Evolutionary conservation across 2,888 invertebrate genomes (phyloP), one percentile per base, ranked within the genome.

Genomic region (Diarsia rubi): DNA sequence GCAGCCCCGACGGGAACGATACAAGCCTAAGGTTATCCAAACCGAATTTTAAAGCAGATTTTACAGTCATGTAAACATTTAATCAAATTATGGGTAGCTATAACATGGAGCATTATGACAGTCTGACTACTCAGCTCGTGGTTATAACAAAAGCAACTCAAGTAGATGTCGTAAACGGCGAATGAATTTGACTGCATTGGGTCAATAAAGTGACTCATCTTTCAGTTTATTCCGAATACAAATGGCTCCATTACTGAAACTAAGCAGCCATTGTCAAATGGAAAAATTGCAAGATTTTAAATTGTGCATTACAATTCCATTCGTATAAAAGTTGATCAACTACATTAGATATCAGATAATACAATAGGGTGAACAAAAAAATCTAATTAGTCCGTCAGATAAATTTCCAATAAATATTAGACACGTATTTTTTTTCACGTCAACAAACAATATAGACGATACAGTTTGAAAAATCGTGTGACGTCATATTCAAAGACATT

Each of bases 281-380:
- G 31, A 31, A 24, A 14, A 37, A 67, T 66, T 66, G 64, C 24
- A 71, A 71, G n/a, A 19, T 63, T 63, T 24, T 37, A 37, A 37
- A 60, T 49, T 62, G 65, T 54, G 9, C 37, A 72, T 74, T 83
- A n/a, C 60, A 14, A 57, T n/a, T 45, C 16, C 16, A 77, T 79
- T 81, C 63, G 0, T 37, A 60, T 67, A n/a, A 45, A 66, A 24
- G 60, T 16, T 49, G 21, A 12, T 8, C 9, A 71, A 72, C 54
- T 63, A 66, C 64, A 73, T 78, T 66, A 73, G 19, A 60, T 45
- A 57, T 60, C 6, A 27, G n/a, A 14, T 37, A 69, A n/a, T 27
- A 64, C 12, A n/a, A 71, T 74, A n/a, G n/a, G n/a, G n/a, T n/a
- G n/a, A n/a, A n/a, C n/a, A n/a, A n/a, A n/a, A n/a, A n/a, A n/a